Evolutionary conservation across 2,797 vertebrate species (phyloP).

Genomic region (Pogoniulus pusillus): DNA sequence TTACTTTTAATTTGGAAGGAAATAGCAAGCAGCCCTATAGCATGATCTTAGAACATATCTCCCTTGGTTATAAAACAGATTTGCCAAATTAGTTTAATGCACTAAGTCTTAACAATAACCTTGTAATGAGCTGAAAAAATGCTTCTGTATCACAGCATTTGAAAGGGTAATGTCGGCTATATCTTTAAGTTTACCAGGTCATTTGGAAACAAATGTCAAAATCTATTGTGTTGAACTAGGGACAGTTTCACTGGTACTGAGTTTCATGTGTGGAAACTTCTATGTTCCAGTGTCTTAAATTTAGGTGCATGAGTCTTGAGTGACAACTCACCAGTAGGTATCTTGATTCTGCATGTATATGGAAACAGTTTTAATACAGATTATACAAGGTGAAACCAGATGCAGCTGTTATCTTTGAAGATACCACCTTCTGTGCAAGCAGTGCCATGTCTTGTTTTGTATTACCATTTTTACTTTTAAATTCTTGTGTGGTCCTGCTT

Average conservation of each 20-base stretch:
- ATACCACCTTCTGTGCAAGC: neutral
- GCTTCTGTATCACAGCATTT: neutral
- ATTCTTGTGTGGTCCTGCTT: neutral
- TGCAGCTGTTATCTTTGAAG: neutral
- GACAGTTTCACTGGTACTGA: neutral
- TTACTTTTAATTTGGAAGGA: neutral
- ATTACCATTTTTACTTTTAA: neutral
- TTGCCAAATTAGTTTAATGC: neutral
- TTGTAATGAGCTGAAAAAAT: neutral
- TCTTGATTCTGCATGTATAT: neutral
- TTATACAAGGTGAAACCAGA: neutral
- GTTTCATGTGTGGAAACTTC: neutral
- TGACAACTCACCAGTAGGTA: neutral
- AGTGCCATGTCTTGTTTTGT: neutral
- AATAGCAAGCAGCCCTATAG: neutral
- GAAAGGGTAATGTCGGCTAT: neutral
- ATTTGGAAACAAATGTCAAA: neutral
- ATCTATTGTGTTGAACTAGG: neutral
- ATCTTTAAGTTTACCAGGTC: neutral
- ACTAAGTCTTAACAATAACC: neutral
- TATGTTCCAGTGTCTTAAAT: neutral
- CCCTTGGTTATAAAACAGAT: neutral
- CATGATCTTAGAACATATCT: neutral
- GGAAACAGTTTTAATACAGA: neutral
- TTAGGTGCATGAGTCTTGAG: neutral